Evolutionary conservation across 2,797 vertebrate genomes (phyloP).

Genomic region (Manis crassicaudata): DNA sequence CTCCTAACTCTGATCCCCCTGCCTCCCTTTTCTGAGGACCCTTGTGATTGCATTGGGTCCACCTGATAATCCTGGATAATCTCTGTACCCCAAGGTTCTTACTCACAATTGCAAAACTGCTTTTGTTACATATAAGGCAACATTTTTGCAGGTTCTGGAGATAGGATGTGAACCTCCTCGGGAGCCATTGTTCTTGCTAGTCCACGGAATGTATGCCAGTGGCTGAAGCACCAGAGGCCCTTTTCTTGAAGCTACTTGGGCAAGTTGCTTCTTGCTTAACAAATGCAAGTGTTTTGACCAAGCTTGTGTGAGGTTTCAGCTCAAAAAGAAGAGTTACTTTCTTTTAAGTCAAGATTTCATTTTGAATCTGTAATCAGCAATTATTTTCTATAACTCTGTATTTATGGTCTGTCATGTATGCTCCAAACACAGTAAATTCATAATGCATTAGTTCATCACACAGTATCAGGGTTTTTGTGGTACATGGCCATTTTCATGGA

Average conservation of each 20-base stretch:
- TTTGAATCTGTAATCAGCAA: neutral
- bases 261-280: neutral
- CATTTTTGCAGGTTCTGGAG: neutral
- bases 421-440: neutral
- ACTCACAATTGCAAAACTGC: neutral
- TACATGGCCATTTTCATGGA: neutral
- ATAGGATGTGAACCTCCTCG: neutral
- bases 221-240: neutral
- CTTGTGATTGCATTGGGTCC: neutral
- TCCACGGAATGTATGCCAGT: neutral
- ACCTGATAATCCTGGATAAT: neutral
- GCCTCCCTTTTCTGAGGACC: neutral
- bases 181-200: neutral
- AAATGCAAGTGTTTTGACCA: neutral
- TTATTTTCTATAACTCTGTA: neutral
- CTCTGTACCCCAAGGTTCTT: neutral
- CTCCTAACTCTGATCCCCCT: neutral
- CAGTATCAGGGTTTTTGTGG: neutral
- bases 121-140: neutral
- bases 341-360: conserved; percentile 2
- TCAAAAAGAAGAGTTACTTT: neutral
- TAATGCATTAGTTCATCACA: neutral
- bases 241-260: neutral
- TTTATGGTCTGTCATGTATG: neutral
- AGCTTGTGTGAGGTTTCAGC: neutral